phyloP scores from a whole-genome alignment of 1,140 invertebrate genomes.

The Drosophila lowei region DNA sequence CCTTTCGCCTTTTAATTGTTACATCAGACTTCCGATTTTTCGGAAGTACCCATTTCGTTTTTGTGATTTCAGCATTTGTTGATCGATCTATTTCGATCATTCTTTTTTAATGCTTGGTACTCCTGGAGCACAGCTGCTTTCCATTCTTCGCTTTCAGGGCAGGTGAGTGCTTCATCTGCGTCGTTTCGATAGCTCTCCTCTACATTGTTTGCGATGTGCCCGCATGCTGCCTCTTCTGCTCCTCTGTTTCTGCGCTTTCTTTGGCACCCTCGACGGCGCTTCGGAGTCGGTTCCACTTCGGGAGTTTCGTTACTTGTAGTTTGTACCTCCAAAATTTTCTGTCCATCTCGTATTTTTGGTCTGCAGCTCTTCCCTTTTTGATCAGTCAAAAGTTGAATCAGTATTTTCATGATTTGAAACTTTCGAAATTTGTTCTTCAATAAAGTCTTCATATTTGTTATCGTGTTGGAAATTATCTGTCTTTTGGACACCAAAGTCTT shows the following conservation, averaged over 20 bases:
- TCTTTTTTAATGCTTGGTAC: constrained; percentile 1
- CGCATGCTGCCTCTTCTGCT: not conserved
- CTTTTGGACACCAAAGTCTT: constrained; percentile 2
- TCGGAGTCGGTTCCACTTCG: not conserved
- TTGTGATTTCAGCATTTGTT: constrained; percentile 3
- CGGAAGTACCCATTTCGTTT: too few relatives aligned
- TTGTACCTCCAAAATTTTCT: too few relatives aligned
- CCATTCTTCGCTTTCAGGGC: constrained; percentile 5
- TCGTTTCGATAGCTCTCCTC: too few relatives aligned
- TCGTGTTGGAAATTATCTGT: constrained; percentile 2
- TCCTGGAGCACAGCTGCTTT: constrained; percentile 8
- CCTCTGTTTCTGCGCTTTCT: too few relatives aligned
- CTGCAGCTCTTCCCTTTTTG: too few relatives aligned
- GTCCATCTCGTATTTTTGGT: too few relatives aligned
- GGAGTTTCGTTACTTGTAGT: not conserved
- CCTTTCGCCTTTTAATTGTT: constrained; percentile 17
- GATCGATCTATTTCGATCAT: constrained; percentile 6
- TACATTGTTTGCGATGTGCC: not conserved
- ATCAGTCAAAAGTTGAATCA: not conserved
- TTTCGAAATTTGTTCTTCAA: not conserved
- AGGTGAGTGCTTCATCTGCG: not conserved
- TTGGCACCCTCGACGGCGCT: too few relatives aligned
- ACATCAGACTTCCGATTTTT: constrained; percentile 19
- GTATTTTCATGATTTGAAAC: not conserved
- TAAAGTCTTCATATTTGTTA: constrained; percentile 4